Conservation (phyloP, 1,140 invertebrate species). For the Drosophila punjabiensis region DNA sequence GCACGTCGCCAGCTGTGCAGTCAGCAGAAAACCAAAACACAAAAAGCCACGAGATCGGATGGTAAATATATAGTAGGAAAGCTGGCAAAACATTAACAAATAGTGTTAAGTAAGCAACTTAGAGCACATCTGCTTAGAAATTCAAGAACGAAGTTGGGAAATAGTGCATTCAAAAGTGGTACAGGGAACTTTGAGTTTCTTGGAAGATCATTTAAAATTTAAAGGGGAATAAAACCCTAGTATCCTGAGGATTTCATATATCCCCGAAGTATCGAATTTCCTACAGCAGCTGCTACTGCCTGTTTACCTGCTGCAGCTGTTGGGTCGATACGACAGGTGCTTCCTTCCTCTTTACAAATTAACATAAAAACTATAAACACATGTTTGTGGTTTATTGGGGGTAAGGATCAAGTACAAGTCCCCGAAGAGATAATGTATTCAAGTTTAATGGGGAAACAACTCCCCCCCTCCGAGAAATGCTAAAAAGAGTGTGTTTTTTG, state of each 20-base stretch:
- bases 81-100: constrained; percentile 11
- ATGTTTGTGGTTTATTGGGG: not conserved
- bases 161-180: not conserved
- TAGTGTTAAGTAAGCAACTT: constrained; percentile 8
- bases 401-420: not conserved
- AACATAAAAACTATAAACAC: not conserved
- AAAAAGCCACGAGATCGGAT: constrained; percentile 15
- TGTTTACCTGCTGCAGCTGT: not conserved
- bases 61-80: constrained; percentile 25
- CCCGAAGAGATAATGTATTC: not conserved
- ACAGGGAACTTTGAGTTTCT: not conserved
- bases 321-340: not conserved
- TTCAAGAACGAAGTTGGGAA: no score
- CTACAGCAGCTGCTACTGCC: not conserved
- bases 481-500: not conserved
- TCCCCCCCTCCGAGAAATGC: not conserved
- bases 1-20: constrained; percentile 73
- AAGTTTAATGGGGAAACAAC: not conserved
- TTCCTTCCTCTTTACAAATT: not conserved
- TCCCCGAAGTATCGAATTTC: not conserved
- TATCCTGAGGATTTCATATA: not conserved
- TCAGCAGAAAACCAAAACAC: constrained; percentile 44
- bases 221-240: not conserved
- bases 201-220: not conserved
- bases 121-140: not conserved